These are phyloP conservation scores for Ochropleura plecta DNA, from an alignment of 2,888 invertebrate genomes.

Conservation along the genomic window DNA sequence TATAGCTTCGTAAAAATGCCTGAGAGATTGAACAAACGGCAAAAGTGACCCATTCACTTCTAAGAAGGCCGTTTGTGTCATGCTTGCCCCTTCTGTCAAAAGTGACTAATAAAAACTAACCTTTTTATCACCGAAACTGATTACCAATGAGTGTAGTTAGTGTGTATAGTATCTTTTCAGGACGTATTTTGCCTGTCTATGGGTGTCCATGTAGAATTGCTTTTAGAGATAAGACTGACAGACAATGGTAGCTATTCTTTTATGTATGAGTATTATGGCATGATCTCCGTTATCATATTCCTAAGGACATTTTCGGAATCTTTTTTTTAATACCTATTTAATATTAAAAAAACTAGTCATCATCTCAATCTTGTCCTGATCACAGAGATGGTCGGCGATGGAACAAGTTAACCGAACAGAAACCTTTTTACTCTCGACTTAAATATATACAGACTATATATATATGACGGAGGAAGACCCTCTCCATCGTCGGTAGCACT, in stretches of 20 bases:
- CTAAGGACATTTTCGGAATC: background rate
- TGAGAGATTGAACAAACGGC: background rate
- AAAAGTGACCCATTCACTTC: background rate
- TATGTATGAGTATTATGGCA: background rate
- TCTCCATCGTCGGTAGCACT: too few species aligned
- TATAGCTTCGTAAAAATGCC: background rate
- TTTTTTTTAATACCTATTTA: too few species aligned
- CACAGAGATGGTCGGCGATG: too few species aligned
- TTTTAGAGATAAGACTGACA: conserved; percentile 1
- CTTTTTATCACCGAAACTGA: conserved; percentile 10
- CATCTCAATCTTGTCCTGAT: too few species aligned
- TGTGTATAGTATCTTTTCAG: conserved; percentile 1
- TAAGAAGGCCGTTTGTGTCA: background rate
- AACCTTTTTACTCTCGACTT: too few species aligned
- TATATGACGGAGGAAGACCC: too few species aligned
- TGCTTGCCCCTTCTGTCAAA: background rate
- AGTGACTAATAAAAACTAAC: background rate
- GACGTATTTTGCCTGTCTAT: background rate
- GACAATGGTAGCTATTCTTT: background rate
- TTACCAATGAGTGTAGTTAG: conserved; percentile 4
- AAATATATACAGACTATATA: too few species aligned
- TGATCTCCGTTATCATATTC: background rate
- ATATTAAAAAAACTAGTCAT: too few species aligned
- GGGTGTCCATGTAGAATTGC: background rate
- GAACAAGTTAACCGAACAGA: too few species aligned